Evolutionary conservation across 2,888 invertebrate genomes (phyloP), one percentile per base, ranked within the genome.

Genomic region (Hypsopygia costalis): DNA sequence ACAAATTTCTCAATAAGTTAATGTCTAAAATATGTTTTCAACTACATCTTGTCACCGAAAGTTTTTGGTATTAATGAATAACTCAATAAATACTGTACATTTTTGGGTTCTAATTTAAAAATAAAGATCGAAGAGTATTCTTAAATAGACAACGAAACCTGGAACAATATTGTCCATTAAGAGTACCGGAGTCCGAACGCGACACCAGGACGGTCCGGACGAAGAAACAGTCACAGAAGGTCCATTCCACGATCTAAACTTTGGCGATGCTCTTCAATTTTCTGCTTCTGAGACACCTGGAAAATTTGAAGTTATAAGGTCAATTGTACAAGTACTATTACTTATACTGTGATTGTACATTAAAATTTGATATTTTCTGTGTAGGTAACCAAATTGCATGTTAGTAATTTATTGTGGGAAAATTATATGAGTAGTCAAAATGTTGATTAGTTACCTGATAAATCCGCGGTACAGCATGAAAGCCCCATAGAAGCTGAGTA

Each of bases 251-350:
- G 38, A 46, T 52, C 81, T 86, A 87, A 43, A 87, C 87, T 62
- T 87, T 87, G 43, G 86, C 80, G 46, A 87, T 66, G 35, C 72
- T 69, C 57, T 87, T 87, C 73, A 82, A 47, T 61, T 69, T 74
- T 54, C 75, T 69, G 72, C 82, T 83, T 44, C 80, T 73, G 43
- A 85, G 64, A 55, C 82, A 83, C 50, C 87, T 87, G 69, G 5
- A 55, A 60, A 51, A n/a, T n/a, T n/a, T n/a, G n/a, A n/a, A n/a
- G n/a, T n/a, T n/a, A n/a, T n/a, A n/a, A n/a, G n/a, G n/a, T n/a
- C n/a, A n/a, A n/a, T n/a, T n/a, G n/a, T n/a, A n/a, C n/a, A n/a
- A n/a, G n/a, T n/a, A n/a, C n/a, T n/a, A n/a, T n/a, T n/a, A n/a
- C n/a, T n/a, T n/a, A n/a, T n/a, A n/a, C n/a, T n/a, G n/a, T n/a